These are phyloP conservation scores for Phenganax stokvisi DNA, from an alignment of 92 coral and sea anemone genomes.

Conservation along the genomic window DNA sequence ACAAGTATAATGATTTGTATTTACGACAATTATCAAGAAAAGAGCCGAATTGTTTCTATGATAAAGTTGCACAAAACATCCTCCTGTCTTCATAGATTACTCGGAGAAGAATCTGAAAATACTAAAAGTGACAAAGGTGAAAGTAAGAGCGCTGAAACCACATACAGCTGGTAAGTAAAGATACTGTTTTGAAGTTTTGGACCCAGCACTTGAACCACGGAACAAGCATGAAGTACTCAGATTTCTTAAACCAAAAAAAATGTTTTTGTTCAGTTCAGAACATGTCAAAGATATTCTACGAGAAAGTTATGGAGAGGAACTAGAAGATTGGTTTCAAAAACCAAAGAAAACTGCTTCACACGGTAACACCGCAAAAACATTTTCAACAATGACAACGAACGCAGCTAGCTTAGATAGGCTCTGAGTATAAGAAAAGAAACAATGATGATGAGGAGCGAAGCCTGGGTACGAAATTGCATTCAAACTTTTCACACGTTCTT, in stretches of 20 bases:
- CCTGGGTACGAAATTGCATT: neutral
- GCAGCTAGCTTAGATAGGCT: too few species aligned
- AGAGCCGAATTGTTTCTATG: too few species aligned
- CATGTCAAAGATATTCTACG: conserved; percentile 68
- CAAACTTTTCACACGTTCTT: neutral
- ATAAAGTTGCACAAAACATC: neutral
- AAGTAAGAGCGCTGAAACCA: conserved; percentile 48
- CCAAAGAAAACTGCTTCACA: conserved; percentile 21
- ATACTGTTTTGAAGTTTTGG: neutral
- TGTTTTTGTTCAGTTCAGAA: conserved; percentile 44
- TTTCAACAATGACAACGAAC: too few species aligned
- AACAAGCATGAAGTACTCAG: neutral
- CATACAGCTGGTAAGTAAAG: conserved; percentile 56
- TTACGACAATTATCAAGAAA: neutral
- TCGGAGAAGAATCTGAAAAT: conserved; percentile 30
- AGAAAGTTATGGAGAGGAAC: conserved; percentile 65
- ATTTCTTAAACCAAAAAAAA: neutral
- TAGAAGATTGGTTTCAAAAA: conserved; percentile 29
- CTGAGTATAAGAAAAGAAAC: too few species aligned
- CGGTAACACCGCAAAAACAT: neutral
- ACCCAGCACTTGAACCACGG: neutral
- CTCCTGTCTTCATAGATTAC: conserved; percentile 8
- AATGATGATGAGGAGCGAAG: neutral
- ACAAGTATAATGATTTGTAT: neutral
- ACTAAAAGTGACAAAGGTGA: conserved; percentile 53